Base-by-base conservation (phyloP, 1,140 invertebrate species). In the Oryctes rhinoceros region DNA sequence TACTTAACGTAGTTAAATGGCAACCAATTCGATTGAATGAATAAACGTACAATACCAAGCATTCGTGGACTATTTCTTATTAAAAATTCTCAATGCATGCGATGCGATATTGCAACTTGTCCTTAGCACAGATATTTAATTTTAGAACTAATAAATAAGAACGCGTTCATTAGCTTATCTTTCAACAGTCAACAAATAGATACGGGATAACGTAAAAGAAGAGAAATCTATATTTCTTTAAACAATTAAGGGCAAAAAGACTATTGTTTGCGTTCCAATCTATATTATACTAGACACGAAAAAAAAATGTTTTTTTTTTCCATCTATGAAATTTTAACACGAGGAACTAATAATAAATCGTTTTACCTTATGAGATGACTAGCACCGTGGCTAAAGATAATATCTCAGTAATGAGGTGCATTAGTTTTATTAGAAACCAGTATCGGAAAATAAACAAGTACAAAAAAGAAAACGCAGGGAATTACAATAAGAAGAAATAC, bases 91-190 rank as follows among this genome's bases (percentile, higher is more conserved):
- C 20, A 13, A 13, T 13, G 65, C 35, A 35, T 35, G 24, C 30
- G 65, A 35, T 71, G 18, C 65, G 24, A 3, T 15, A 71, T 71
- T 71, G 24, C 24, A 71, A 71, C 35, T 71, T 71, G 65, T 20
- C 65, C 65, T 71, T 71, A 71, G 24, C 65, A 71, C 65, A 71
- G 65, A 35, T 71, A 71, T 10, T 71, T 10, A 71, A 30, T 67
- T 71, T 35, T 71, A 9, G 18, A 24, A 71, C 65, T 62, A 62
- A 62, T 15, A 62, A 30, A 62, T 62, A 62, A 53, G 49, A 59
- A 53, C n/a, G n/a, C 49, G 13, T 53, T 44, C 9, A 44, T 44
- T 44, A 44, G 9, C 39, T 44, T 53, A 59, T 59, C 53, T 59
- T 15, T 18, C 18, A 15, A 5, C n/a, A n/a, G 39, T 59, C n/a